Conservation (phyloP, 2,888 invertebrate species). For the Disparrhopalites patrizii region DNA sequence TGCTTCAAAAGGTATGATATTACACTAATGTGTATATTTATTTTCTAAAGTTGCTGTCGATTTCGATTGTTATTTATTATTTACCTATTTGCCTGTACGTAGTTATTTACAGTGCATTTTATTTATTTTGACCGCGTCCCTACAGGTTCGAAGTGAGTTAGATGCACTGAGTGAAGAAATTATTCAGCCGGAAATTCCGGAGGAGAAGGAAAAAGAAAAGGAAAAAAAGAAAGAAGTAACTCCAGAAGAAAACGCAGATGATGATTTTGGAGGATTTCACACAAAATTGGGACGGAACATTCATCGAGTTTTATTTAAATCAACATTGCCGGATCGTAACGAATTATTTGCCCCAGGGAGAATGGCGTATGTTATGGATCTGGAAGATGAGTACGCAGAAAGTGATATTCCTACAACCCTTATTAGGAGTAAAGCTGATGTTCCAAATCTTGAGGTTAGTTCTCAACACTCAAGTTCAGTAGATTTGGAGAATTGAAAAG, state of each 20-base stretch:
- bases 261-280: slow-evolving; percentile 36
- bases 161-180: slow-evolving; percentile 74
- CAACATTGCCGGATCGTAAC: slow-evolving; percentile 61
- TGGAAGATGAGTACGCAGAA: slow-evolving; percentile 78
- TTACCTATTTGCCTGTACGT: too few relatives aligned
- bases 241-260: slow-evolving; percentile 24
- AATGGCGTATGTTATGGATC: slow-evolving; percentile 97
- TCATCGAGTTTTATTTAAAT: slow-evolving; percentile 56
- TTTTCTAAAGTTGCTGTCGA: too few relatives aligned
- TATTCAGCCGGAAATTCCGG: slow-evolving; percentile 72
- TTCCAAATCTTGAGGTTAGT: slow-evolving; percentile 65
- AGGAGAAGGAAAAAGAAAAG: slow-evolving; percentile 61
- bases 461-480: not conserved
- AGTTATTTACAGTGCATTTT: too few relatives aligned
- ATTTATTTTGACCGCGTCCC: too few relatives aligned
- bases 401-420: slow-evolving; percentile 94
- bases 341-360: slow-evolving; percentile 91
- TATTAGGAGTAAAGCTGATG: slow-evolving; percentile 87
- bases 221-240: slow-evolving; percentile 51
- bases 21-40: too few relatives aligned
- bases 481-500: not conserved
- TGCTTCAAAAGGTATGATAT: slow-evolving; percentile 73
- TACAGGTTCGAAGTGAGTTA: slow-evolving; percentile 75
- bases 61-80: too few relatives aligned
- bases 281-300: slow-evolving; percentile 76